phyloP scores from a whole-genome alignment of 2,113 vertebrate species.

The crab-eating macaque (Macaca fascicularis) region T2T-MFA8v1.1 NC_088392.1:59066501-59067000 shows the following conservation, averaged over 20 bases:
- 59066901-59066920: not conserved
- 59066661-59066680: not conserved
- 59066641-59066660: constrained; percentile 42
- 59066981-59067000: not conserved
- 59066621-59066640: constrained; percentile 29
- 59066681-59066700: constrained; percentile 32
- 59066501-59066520: not conserved
- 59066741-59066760: constrained; percentile 29
- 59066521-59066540: not conserved
- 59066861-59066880: not conserved
- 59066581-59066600: not conserved
- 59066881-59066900: not conserved
- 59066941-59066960: not conserved
- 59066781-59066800: not conserved
- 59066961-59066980: not conserved
- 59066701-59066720: constrained; percentile 27
- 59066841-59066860: not conserved
- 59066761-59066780: constrained; percentile 28
- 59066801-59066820: not conserved
- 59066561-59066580: constrained; percentile 41
- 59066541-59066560: constrained; percentile 35
- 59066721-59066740: constrained; percentile 1
- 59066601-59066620: not conserved
- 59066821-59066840: not conserved
- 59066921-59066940: rapidly evolving